A percentile compares a stretch with the other conserved stretches of the same genome.
These are phyloP conservation scores for Acanthochromis polyacanthus DNA, from an alignment of 2,113 vertebrate species.

Conservation along the genomic window DNA sequence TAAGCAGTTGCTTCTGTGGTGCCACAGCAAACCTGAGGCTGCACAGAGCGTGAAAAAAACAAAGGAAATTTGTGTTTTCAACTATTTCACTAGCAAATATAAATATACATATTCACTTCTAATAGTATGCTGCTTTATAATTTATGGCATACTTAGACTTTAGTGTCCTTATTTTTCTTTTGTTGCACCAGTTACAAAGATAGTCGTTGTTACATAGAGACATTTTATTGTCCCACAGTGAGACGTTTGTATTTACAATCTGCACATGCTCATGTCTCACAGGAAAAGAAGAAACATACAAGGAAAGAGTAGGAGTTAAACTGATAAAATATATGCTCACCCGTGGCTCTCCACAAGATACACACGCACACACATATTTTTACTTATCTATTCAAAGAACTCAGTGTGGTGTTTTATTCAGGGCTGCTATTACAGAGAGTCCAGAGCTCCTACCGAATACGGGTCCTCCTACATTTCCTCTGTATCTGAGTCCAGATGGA, in stretches of 20 bases:
- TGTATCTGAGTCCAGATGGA: neutral
- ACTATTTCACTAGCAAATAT: slow-evolving; percentile 5
- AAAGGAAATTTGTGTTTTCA: neutral
- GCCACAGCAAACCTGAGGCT: slow-evolving; percentile 5
- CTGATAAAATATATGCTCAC: neutral
- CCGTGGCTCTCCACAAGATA: neutral
- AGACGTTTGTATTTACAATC: neutral
- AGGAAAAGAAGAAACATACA: neutral
- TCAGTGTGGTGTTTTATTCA: neutral
- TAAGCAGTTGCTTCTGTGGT: neutral
- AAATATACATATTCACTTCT: neutral
- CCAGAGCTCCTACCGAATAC: neutral
- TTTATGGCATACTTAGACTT: slow-evolving; percentile 5
- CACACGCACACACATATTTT: neutral
- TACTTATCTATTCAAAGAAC: neutral
- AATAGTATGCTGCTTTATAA: neutral
- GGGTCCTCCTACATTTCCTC: neutral
- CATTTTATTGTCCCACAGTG: neutral
- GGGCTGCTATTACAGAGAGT: neutral
- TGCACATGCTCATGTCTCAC: neutral
- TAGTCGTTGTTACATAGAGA: neutral
- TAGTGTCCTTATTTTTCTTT: neutral
- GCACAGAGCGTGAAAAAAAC: neutral
- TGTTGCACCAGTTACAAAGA: slow-evolving; percentile 4
- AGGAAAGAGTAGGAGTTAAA: neutral